Evolutionary conservation across 2,888 invertebrate genomes (phyloP).

Genomic region (Coenonympha glycerion): DNA sequence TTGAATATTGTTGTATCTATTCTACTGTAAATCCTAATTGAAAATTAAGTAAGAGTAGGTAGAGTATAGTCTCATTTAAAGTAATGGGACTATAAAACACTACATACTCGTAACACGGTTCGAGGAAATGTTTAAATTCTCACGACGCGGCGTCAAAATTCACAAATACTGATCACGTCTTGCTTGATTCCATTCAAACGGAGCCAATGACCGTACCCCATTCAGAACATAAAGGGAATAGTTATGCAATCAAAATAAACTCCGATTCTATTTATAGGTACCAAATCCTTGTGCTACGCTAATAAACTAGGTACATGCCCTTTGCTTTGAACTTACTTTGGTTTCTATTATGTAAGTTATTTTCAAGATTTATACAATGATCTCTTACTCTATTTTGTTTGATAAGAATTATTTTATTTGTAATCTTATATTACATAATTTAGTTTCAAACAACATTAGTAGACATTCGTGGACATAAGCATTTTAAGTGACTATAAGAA

Average conservation of each 20-base stretch:
- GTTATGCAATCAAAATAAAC: constrained; percentile 33
- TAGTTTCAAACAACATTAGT: too few species aligned
- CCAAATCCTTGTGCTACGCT: constrained; percentile 11
- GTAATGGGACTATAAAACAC: background rate
- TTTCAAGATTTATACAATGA: background rate
- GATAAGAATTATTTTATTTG: background rate
- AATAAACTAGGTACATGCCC: constrained; percentile 19
- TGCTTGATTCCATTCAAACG: constrained; percentile 30
- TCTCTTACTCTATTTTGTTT: background rate
- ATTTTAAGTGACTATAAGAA: too few species aligned
- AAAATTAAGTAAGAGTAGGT: too few species aligned
- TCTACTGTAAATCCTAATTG: too few species aligned
- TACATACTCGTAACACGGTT: constrained; percentile 3
- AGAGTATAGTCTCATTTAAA: too few species aligned
- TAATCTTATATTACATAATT: too few species aligned
- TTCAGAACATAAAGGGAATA: constrained; percentile 28
- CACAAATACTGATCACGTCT: constrained; percentile 34
- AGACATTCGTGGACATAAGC: too few species aligned
- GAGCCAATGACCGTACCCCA: constrained; percentile 32
- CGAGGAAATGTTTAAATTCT: constrained; percentile 9
- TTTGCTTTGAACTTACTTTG: background rate
- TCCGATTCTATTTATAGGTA: constrained; percentile 23
- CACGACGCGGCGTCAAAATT: constrained; percentile 24
- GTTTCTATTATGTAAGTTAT: background rate
- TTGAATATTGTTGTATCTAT: too few species aligned